Base-by-base conservation (phyloP, 2,797 vertebrate genomes). In the Melanotaenia nigrans region DNA sequence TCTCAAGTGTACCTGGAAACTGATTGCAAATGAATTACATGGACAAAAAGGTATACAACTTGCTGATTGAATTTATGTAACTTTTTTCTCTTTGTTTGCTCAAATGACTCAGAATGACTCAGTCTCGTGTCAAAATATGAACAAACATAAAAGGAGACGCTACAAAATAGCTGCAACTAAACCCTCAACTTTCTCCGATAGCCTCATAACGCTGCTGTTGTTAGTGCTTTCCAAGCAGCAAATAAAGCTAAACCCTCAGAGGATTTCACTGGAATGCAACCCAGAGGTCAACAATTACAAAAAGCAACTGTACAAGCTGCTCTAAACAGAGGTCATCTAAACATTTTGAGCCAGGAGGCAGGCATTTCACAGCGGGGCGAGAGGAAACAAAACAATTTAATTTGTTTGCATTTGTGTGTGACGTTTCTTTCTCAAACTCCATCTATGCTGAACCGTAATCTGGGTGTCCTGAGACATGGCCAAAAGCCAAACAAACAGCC, bases 181-280 rank as follows among this genome's bases (percentile, higher is more conserved):
- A 73, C 63, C 59, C 59, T 40, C 18, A 7, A 67, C 62, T 56
- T 67, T 60, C 64, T 0, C 59, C 1, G 33, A 71, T 56, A 14
- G 62, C 61, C 65, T 12, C 1, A 65, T 68, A 77, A 75, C 42
- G 30, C 22, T 4, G n/a, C 63, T 36, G 45, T 56, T 78, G 67
- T 82, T 77, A 0, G 51, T 59, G 36, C 73, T 20, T 75, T 61
- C 20, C 53, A 38, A 74, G 61, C 65, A 24, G 65, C 35, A 61
- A 3, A 67, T 51, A 61, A 73, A 71, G 53, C 53, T 11, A 56
- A 71, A 73, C 73, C 85, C 86, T 76, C 68, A 0, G 68, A 22
- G 84, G 86, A 81, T 87, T 79, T 70, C 55, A 25, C 61, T 59
- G 78, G 85, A 85, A 89, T 85, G 77, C 63, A 54, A 82, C 63